Conservation (phyloP, 2,113 vertebrate species). For the Pelecanus crispus region DNA sequence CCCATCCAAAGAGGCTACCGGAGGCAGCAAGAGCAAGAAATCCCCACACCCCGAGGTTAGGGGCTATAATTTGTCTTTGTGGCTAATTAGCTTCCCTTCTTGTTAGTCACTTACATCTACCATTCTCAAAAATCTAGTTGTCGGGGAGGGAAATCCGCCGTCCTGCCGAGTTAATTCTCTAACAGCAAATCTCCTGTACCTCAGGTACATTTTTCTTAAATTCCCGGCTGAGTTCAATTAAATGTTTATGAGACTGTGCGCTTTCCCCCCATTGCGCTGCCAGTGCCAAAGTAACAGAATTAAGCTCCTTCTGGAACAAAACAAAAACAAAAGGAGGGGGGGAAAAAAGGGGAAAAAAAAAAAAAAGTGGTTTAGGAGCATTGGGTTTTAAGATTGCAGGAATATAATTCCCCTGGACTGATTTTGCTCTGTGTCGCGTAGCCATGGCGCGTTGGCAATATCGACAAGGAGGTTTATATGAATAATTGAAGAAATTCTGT, state of each 20-base stretch:
- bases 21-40: background rate
- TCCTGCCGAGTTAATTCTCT: conserved; percentile 65
- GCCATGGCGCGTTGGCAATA: conserved; percentile 68
- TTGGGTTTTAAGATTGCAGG: background rate
- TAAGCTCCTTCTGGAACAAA: conserved; percentile 88
- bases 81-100: conserved; percentile 64
- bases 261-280: conserved; percentile 83
- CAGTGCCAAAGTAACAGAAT: conserved; percentile 82
- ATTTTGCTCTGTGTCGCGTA: conserved; percentile 63
- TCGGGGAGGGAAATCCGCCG: conserved; percentile 14
- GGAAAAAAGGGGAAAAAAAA: background rate
- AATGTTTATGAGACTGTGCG: conserved; percentile 87
- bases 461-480: conserved; percentile 80
- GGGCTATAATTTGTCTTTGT: conserved; percentile 24
- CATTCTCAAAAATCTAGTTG: conserved; percentile 50
- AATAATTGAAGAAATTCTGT: conserved; percentile 87
- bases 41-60: background rate
- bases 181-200: conserved; percentile 76
- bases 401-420: conserved; percentile 65
- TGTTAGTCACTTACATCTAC: conserved; percentile 40
- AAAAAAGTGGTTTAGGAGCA: conserved; percentile 6
- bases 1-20: background rate
- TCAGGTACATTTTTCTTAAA: conserved; percentile 96
- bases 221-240: conserved; percentile 92
- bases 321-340: conserved; percentile 49